Evolutionary conservation across 30 jellyfish, hydroid and myxozoan genomes (phyloP), one percentile per base, ranked within the genome.

Genomic region (Cassiopea xamachana): DNA sequence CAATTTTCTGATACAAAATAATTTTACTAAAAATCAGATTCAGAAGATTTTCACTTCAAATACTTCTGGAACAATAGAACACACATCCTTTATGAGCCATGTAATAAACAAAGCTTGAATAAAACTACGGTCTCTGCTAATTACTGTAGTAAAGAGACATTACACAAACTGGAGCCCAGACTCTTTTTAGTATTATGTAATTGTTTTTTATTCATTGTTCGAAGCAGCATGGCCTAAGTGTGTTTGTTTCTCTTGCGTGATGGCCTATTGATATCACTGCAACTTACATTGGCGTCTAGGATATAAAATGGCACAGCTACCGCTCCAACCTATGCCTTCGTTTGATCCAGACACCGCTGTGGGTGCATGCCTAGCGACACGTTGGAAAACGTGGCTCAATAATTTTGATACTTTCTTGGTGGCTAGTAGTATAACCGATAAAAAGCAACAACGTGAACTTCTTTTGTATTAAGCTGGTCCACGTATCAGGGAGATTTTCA

Each of bases 381-480:
- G 74, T 5, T 77, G 87, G 87, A 77, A 77, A 77, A 17, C 19
- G 44, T 77, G 87, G 87, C 87, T 77, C 39, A 3, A 19, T 49
- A 76, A 77, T 77, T 77, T 77, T 77, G 74, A 46, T 16, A 1
- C 60, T 12, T 77, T 77, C 50, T 19, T 77, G 12, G 74, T 44
- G 4, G 74, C 87, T 0, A 80, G 79, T 43, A 80, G 79, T 15
- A 80, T 60, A n/a, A 12, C 79, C 17, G 89, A 55, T 46, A 18
- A 27, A 10, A 55, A 60, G 61, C 77, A 76, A 5, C 77, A 80
- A 48, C 78, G 79, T 16, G 89, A 80, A 6, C 12, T 80, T 8
- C 73, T 80, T 47, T 76, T 80, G 19, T 80, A 51, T 80, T 55
- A 51, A 60, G 89, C 79, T 39, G 89, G 89, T 59, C 89, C 89